Evolutionary conservation across 2,888 invertebrate genomes (phyloP), one percentile per base, ranked within the genome.

Genomic region (Pseudococcus jackbeardsleyi): DNA sequence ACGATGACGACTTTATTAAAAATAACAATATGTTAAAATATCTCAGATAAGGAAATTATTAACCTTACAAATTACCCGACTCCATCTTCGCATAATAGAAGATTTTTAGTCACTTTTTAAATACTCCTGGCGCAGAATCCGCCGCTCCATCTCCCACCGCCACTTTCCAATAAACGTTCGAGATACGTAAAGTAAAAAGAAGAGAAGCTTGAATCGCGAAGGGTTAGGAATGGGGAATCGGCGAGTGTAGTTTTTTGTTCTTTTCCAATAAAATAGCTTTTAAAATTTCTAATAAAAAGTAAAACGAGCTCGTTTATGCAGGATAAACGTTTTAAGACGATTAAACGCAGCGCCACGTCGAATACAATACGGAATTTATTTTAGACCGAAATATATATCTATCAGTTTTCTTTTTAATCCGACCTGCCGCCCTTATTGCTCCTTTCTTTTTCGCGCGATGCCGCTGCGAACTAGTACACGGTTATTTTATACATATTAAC

Each of bases 221-320:
- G 54, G 17, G 59, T 59, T 59, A 19, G 11, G 19, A 19, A 19
- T 5, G 5, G 12, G 19, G 5, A 59, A 19, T 59, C 11, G 19
- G 19, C 19, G 7, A 19, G 59, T 17, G 15, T 19, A 59, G 59
- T 72, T 72, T 72, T 72, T 72, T 72, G 26, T 72, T 33, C 68
- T 72, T 72, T 72, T 72, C 68, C 68, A 72, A 72, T 72, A 72
- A 72, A 72, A 72, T 72, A 33, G 68, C 68, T 72, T 72, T 72
- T 72, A 72, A 72, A 72, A 72, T 72, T 72, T 72, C 68, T 72
- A 72, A 72, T 72, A 72, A 72, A 72, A 72, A 33, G 68, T 72
- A 72, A 72, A 72, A 72, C 22, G 68, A 72, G 68, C 68, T 72
- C 68, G 68, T 33, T 72, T 72, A 72, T 72, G 68, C 68, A 72